Base-by-base conservation (phyloP, 2,797 vertebrate genomes). In the Myotis daubentonii region DNA sequence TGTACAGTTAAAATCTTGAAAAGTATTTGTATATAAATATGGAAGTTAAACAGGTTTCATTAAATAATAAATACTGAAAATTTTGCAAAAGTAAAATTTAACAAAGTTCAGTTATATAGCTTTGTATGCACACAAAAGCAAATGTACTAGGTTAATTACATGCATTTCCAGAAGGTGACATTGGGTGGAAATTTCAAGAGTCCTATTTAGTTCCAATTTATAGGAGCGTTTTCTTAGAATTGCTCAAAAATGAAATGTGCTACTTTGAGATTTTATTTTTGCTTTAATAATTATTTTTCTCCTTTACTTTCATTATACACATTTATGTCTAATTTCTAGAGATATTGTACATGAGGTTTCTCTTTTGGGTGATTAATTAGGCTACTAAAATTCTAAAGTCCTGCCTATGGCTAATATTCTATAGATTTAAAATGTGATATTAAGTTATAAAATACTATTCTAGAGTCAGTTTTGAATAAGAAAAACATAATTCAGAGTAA, bases 341-440 rank as follows among this genome's bases (percentile, higher is more conserved):
- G 47, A 80, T 71, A 83, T 1, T 75, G 7, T 70, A 75, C 44
- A 36, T 44, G 36, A 93, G 11, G 9, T 91, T 94, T 94, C 47
- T 75, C 30, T 83, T 92, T 88, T 30, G 36, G 36, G 33, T 88
- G 25, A 85, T 68, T 55, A 85, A 88, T 17, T 82, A 55, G 55
- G 17, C 38, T 82, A 94, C 55, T 44, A 79, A 94, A 72, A 30
- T 82, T 95, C 28, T 78, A 28, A 80, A 94, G 19, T 81, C 41
- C 38, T 66, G 82, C 44, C 25, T 47, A 68, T 62, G 81, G 84
- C 71, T 84, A 51, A 65, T 57, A 84, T 72, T 72, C 16, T 85
- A n/a, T 91, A 47, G n/a, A 74, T 91, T 91, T 95, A 68, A 89
- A 81, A 81, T 95, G 11, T 23, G 33, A 75, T 28, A 22, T 68